Base-by-base conservation (phyloP, 2,113 vertebrate species). In the Pterocles burchelli region DNA sequence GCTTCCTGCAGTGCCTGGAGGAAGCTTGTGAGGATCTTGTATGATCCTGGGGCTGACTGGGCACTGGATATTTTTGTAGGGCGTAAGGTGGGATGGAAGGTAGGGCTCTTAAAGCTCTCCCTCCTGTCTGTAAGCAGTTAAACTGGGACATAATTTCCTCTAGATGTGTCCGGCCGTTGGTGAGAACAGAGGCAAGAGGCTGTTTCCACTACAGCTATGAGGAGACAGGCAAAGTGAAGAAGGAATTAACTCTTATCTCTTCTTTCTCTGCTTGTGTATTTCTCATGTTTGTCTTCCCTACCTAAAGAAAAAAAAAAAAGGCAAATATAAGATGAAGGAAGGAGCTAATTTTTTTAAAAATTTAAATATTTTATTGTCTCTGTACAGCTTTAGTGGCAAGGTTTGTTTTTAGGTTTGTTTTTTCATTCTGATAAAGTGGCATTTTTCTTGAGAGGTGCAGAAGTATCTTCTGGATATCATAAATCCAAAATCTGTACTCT, bases 221-320 rank as follows among this genome's bases (percentile, higher is more conserved):
- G 38, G 24, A 59, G 17, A 49, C 0, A 0, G 36, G 16, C 19
- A 29, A 21, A 55, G 36, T 12, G 10, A 73, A 41, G 31, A 4
- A 84, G 29, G 25, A 61, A 18, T 58, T 84, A 11, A 43, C 25
- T 46, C 12, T 25, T 7, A 5, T 34, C n/a, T 66, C 7, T n/a
- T 76, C 7, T 57, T 77, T 24, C 29, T 21, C 26, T 87, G 12
- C 9, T 74, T 70, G 14, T 26, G 1, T 68, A 20, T 46, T 55
- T 80, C 38, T n/a, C 25, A 46, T 7, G 62, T 74, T 57, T 22
- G 5, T 68, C 25, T 48, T 49, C 34, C 31, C 41, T 49, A 33
- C 4, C 33, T 29, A 0, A 10, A 45, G 22, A 61, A 34, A 48
- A 52, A 24, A 5, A 17, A 33, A 21, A 21, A 43, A 11, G 3